These are phyloP conservation scores for Drosophila malerkotliana DNA, from an alignment of 1,140 invertebrate genomes.

Conservation along the genomic window DNA sequence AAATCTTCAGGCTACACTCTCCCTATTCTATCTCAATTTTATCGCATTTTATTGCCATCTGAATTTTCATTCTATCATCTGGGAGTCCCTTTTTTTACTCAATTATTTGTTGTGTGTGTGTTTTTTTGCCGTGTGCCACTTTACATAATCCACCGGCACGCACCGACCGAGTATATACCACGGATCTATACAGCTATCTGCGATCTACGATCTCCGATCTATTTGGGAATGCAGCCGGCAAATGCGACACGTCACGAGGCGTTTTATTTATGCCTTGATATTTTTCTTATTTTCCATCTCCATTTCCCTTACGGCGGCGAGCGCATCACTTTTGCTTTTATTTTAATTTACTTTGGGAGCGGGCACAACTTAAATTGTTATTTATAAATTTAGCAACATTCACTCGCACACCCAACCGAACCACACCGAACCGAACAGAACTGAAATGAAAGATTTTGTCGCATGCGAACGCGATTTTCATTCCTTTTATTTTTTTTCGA, in stretches of 20 bases:
- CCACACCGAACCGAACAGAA: neutral
- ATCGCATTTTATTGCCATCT: neutral
- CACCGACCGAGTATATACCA: slow-evolving; percentile 30
- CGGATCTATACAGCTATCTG: slow-evolving; percentile 21
- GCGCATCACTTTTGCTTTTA: slow-evolving; percentile 46
- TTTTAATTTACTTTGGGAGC: slow-evolving; percentile 47
- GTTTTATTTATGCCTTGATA: slow-evolving; percentile 76
- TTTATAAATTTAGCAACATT: slow-evolving; percentile 80
- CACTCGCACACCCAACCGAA: slow-evolving; percentile 32
- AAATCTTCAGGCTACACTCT: slow-evolving; percentile 25
- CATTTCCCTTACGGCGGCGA: slow-evolving; percentile 29
- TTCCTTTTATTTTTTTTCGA: neutral
- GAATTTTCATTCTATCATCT: neutral
- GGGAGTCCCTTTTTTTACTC: neutral
- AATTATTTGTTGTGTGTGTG: slow-evolving; percentile 7
- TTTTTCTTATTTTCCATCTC: slow-evolving; percentile 55
- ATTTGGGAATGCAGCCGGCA: slow-evolving; percentile 53
- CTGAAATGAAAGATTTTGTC: slow-evolving; percentile 44
- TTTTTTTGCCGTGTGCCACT: slow-evolving; percentile 60
- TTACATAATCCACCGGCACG: slow-evolving; percentile 78
- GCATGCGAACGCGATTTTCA: slow-evolving; percentile 56
- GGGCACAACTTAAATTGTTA: slow-evolving; percentile 58
- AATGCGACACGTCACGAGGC: slow-evolving; percentile 53
- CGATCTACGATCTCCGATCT: slow-evolving; percentile 37
- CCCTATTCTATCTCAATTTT: slow-evolving; percentile 2